phyloP scores from a whole-genome alignment of 2,888 invertebrate species.

The Apodemia zela region DNA sequence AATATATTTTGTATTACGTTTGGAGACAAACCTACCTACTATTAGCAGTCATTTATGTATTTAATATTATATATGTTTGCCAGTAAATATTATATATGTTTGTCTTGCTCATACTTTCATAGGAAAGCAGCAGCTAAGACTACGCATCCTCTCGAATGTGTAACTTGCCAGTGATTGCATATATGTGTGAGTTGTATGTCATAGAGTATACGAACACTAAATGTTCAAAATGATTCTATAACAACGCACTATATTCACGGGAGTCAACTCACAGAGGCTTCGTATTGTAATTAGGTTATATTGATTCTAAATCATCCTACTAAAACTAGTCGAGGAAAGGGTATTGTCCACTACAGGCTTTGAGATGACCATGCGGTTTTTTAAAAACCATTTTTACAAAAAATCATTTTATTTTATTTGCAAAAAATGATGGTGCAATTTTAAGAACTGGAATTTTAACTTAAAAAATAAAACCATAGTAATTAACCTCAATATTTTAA shows the following conservation, averaged over 20 bases:
- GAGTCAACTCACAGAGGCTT: neutral
- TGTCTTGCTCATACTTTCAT: constrained; percentile 53
- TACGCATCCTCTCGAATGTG: neutral
- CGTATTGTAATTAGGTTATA: neutral
- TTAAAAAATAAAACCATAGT: no score
- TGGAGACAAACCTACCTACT: neutral
- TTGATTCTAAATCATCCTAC: no score
- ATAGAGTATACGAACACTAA: neutral
- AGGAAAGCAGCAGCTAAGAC: constrained; percentile 50
- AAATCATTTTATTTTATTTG: no score
- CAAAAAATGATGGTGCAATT: no score
- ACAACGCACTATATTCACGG: neutral
- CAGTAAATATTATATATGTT: neutral
- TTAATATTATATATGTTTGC: neutral
- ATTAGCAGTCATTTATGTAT: neutral
- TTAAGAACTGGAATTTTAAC: no score
- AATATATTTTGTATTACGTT: constrained; percentile 1
- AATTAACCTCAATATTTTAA: no score
- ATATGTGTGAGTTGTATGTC: neutral
- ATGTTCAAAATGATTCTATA: neutral
- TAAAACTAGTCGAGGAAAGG: no score
- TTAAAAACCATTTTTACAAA: no score
- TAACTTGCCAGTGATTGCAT: neutral
- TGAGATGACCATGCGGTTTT: no score
- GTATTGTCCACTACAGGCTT: no score